Percentiles rank a stretch among this genome's conserved stretches.
Evolutionary conservation across 2,888 invertebrate genomes (phyloP).

Genomic region (Tholera decimalis): DNA sequence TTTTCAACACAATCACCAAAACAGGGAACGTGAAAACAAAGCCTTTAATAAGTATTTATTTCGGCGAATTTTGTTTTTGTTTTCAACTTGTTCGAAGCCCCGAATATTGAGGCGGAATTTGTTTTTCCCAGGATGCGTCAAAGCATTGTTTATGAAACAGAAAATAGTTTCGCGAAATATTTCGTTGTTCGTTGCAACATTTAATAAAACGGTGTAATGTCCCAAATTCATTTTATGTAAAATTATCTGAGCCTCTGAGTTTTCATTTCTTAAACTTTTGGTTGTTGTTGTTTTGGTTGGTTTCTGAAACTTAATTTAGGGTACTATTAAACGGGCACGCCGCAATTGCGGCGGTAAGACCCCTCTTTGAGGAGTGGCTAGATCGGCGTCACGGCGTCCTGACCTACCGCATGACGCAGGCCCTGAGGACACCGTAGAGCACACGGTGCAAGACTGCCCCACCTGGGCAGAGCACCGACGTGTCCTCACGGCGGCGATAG

Average conservation of each 20-base stretch:
- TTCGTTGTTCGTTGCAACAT: slow-evolving; percentile 20
- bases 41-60: slow-evolving; percentile 1
- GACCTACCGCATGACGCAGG: too few species aligned
- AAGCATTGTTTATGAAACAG: slow-evolving; percentile 41
- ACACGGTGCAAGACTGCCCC: too few species aligned
- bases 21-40: background rate
- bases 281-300: too few species aligned
- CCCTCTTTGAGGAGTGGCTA: too few species aligned
- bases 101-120: slow-evolving; percentile 35
- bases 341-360: too few species aligned
- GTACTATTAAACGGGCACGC: too few species aligned
- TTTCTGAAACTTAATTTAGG: too few species aligned
- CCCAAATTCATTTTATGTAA: slow-evolving; percentile 6
- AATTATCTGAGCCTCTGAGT: background rate
- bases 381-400: too few species aligned
- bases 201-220: slow-evolving; percentile 3
- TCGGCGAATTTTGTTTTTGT: background rate
- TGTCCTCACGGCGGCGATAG: too few species aligned
- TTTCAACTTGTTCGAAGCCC: slow-evolving; percentile 21
- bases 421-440: too few species aligned
- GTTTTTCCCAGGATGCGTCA: slow-evolving; percentile 34
- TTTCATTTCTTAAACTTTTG: background rate
- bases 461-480: too few species aligned
- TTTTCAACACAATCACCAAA: background rate
- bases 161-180: slow-evolving; percentile 33